These are phyloP conservation scores for Sinelater perroti DNA, from an alignment of 2,888 invertebrate species.

Conservation along the genomic window DNA sequence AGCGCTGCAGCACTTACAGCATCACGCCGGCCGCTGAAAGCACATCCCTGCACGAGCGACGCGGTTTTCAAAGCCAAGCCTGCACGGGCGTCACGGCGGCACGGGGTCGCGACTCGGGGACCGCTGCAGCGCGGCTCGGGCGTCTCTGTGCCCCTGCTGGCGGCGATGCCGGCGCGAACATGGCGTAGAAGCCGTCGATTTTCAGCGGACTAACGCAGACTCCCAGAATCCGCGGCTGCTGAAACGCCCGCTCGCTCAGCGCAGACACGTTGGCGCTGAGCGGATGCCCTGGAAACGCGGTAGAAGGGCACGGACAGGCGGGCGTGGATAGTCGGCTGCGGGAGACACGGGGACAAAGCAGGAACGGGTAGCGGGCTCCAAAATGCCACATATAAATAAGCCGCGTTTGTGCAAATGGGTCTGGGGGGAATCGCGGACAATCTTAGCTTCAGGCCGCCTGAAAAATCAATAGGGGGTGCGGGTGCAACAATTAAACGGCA, in stretches of 20 bases:
- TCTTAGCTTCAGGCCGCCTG: too few species aligned
- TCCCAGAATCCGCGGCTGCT: constrained; percentile 31
- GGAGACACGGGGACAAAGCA: too few species aligned
- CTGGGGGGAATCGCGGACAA: too few species aligned
- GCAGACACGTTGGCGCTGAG: constrained; percentile 25
- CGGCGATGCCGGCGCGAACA: constrained; percentile 17
- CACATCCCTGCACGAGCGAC: background rate
- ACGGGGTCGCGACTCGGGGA: background rate
- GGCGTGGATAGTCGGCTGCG: too few species aligned
- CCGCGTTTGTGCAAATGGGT: too few species aligned
- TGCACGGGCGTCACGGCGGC: background rate
- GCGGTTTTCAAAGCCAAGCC: background rate
- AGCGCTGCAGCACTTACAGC: constrained; percentile 5
- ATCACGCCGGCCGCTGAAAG: background rate
- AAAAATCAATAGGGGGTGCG: too few species aligned
- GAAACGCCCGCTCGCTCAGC: constrained; percentile 33
- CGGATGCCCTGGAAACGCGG: background rate
- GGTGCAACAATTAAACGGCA: too few species aligned
- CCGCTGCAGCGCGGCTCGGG: background rate
- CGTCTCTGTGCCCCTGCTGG: background rate
- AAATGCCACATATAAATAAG: too few species aligned
- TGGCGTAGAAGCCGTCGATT: constrained; percentile 25
- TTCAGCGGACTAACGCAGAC: constrained; percentile 34
- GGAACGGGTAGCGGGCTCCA: too few species aligned
- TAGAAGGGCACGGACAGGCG: background rate